Conservation (phyloP, 2,113 vertebrate genomes). For the Calyptommatus sinebrachiatus region DNA sequence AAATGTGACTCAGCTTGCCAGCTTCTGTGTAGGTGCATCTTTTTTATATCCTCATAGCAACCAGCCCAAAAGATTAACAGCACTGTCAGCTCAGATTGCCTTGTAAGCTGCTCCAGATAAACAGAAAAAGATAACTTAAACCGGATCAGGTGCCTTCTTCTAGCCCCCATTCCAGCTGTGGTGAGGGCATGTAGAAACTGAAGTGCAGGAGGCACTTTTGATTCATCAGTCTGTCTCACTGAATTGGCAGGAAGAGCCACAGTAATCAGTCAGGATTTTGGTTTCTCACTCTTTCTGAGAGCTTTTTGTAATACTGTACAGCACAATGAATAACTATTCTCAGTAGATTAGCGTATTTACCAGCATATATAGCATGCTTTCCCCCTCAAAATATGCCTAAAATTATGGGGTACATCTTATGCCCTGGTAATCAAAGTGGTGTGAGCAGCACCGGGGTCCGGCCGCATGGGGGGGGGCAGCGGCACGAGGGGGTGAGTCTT, state of each 20-base stretch:
- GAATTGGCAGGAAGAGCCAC: background rate
- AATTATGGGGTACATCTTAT: too few species aligned
- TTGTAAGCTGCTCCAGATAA: background rate
- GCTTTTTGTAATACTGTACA: background rate
- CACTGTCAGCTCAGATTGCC: background rate
- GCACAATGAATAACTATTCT: background rate
- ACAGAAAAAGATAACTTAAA: background rate
- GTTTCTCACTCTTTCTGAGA: background rate
- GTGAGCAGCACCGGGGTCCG: too few species aligned
- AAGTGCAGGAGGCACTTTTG: background rate
- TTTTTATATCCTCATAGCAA: background rate
- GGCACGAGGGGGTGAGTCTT: too few species aligned
- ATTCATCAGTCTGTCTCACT: background rate
- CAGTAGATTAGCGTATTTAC: too few species aligned
- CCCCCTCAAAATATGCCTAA: too few species aligned
- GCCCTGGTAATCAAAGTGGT: too few species aligned
- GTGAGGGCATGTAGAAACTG: background rate
- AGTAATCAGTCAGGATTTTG: background rate
- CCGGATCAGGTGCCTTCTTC: background rate
- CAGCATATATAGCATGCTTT: too few species aligned
- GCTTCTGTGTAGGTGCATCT: background rate
- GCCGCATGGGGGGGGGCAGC: too few species aligned
- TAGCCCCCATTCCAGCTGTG: background rate
- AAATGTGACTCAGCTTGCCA: background rate
- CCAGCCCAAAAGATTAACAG: background rate